phyloP scores from a whole-genome alignment of 2,797 vertebrate species.

The Chaetophractus vellerosus region DNA sequence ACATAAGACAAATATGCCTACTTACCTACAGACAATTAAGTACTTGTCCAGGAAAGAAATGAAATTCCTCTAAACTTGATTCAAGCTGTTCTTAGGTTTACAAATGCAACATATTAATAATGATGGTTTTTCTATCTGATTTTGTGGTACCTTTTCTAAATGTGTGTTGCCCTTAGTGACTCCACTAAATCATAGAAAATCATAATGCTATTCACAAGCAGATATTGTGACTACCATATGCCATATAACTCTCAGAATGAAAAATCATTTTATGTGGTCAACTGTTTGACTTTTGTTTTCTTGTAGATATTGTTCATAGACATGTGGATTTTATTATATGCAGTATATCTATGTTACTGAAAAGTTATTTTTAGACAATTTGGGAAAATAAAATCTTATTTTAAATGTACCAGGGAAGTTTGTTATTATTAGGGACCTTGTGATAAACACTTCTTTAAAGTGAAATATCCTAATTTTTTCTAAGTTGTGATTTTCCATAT shows the following conservation, averaged over 20 bases:
- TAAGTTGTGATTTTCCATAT: conserved; percentile 62
- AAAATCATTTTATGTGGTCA: background rate
- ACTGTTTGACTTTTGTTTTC: background rate
- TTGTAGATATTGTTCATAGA: background rate
- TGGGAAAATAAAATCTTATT: conserved; percentile 62
- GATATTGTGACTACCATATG: background rate
- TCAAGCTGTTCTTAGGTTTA: background rate
- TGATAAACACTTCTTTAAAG: conserved; percentile 65
- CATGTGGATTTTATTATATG: background rate
- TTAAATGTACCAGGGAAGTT: conserved; percentile 46
- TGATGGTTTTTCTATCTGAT: background rate
- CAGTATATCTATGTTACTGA: background rate
- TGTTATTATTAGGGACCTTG: conserved; percentile 66
- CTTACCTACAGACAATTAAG: background rate
- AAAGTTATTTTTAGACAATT: conserved; percentile 63
- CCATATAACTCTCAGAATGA: background rate
- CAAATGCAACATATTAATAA: background rate
- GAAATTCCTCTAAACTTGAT: background rate
- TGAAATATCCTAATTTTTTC: conserved; percentile 71
- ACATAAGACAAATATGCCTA: background rate
- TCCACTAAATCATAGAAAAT: background rate
- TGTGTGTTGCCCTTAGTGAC: conserved; percentile 5
- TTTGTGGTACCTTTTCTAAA: background rate
- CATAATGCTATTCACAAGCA: background rate
- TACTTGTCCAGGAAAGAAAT: background rate